Evolutionary conservation across 2,113 vertebrate species (phyloP), one percentile per base, ranked within the genome.

Genomic region (Oreocharis arfaki): DNA sequence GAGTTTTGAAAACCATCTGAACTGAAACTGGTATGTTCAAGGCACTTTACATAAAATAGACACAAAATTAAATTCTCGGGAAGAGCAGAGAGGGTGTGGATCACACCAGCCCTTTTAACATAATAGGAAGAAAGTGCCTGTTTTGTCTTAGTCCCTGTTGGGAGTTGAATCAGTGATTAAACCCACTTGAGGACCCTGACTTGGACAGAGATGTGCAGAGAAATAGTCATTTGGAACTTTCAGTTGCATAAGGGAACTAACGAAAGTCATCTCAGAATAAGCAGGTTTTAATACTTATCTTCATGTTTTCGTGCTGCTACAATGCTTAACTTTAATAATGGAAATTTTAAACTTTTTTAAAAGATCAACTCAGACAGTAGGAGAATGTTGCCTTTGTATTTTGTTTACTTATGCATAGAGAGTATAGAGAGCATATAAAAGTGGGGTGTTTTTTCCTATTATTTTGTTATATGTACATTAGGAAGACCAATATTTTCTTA

Each of bases 361-460:
- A 85, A 59, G 3, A 59, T 41, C 9, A n/a, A 8, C 4, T 13
- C 5, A 8, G 20, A n/a, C 6, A 76, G 20, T 3, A 83, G 28
- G 22, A 80, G 10, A 71, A 35, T 41, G 13, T 26, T 60, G n/a
- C 15, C 68, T 83, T 80, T 73, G 33, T 77, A 50, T 85, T 33
- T 90, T 85, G 7, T 60, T 93, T 73, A 19, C 10, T 35, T 76
- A 16, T 26, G 3, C 30, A 42, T 52, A 50, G 22, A 78, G 6
- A 46, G 3, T 70, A 32, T 9, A 64, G 32, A 67, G 2, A 53
- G 2, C 4, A 35, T 22, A 33, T 75, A 30, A 33, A 73, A 76
- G 5, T 27, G 28, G 7, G 4, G 6, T 1, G 1, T 7, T 53
- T 37, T 53, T 42, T 39, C 18, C 2, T 23, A 9, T 41, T 42